phyloP scores from a whole-genome alignment of 1,140 invertebrate genomes.

The Orchesella cincta region DNA sequence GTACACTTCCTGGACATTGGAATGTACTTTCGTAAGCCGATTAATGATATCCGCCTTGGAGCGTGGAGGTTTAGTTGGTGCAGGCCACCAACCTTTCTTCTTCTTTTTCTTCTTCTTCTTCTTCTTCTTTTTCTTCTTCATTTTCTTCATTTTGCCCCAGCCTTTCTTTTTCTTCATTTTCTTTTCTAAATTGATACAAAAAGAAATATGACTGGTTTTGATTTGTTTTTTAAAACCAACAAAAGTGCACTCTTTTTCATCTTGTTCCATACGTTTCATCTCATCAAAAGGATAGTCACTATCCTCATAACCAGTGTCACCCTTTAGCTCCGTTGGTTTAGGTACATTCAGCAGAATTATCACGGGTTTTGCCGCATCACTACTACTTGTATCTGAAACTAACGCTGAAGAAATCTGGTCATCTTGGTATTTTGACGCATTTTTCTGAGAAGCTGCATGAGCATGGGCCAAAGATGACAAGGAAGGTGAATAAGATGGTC shows the following conservation, averaged over 20 bases:
- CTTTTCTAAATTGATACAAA: not conserved
- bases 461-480: not conserved
- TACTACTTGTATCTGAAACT: not conserved
- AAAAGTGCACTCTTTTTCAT: too few species aligned
- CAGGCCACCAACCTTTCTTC: conserved; percentile 5
- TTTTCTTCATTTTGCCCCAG: conserved; percentile 24
- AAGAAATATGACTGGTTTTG: not conserved
- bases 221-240: not conserved
- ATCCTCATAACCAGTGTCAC: conserved; percentile 3
- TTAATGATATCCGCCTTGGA: conserved; percentile 32
- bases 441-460: not conserved
- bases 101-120: conserved; percentile 29
- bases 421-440: not conserved
- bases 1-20: conserved; percentile 29
- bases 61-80: not conserved
- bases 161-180: not conserved
- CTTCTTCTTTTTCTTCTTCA: conserved; percentile 25
- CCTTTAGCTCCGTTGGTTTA: conserved; percentile 18
- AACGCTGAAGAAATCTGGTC: not conserved
- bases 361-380: not conserved
- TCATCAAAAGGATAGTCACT: not conserved
- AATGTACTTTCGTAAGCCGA: conserved; percentile 35
- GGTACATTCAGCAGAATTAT: conserved; percentile 18
- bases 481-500: too few species aligned
- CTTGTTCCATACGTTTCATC: conserved; percentile 8